Conservation (phyloP, 2,888 invertebrate species). For the Caenorhabditis virilis region DNA sequence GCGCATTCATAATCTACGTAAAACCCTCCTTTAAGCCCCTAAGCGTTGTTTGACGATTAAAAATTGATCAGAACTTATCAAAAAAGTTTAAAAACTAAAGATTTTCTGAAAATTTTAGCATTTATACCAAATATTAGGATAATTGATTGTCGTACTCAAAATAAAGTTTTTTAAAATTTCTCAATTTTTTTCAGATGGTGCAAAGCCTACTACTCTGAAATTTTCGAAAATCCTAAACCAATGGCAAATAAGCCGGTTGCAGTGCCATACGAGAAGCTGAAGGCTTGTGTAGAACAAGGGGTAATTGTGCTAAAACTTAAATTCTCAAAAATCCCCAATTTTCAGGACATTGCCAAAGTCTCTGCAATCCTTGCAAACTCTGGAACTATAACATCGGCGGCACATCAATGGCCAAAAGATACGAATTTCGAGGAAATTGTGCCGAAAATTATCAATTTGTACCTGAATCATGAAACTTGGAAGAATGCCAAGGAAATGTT, state of each 20-base stretch:
- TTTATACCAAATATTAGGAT: too few relatives aligned
- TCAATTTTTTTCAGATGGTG: conserved; percentile 22
- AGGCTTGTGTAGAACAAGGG: conserved; percentile 33
- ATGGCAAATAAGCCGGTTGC: conserved; percentile 1
- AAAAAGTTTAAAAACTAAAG: too few relatives aligned
- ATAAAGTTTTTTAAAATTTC: background rate
- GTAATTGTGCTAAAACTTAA: background rate
- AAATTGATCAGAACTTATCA: too few relatives aligned
- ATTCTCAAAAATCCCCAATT: background rate
- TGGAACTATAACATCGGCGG: too few relatives aligned
- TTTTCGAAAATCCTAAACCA: conserved; percentile 24
- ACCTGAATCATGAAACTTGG: conserved; percentile 52
- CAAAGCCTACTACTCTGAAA: conserved; percentile 30
- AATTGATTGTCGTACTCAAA: too few relatives aligned
- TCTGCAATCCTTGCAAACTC: conserved; percentile 26
- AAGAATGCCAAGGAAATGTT: conserved; percentile 46
- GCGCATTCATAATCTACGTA: too few relatives aligned
- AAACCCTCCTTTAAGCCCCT: too few relatives aligned
- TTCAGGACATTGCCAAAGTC: conserved; percentile 47
- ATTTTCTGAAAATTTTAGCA: too few relatives aligned
- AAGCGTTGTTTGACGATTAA: too few relatives aligned
- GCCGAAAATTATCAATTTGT: conserved; percentile 43
- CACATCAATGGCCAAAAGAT: conserved; percentile 50
- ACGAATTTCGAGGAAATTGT: conserved; percentile 48
- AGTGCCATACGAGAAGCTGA: conserved; percentile 31